These are phyloP conservation scores for Drosophila lini DNA, from an alignment of 1,140 invertebrate genomes.

Conservation along the genomic window DNA sequence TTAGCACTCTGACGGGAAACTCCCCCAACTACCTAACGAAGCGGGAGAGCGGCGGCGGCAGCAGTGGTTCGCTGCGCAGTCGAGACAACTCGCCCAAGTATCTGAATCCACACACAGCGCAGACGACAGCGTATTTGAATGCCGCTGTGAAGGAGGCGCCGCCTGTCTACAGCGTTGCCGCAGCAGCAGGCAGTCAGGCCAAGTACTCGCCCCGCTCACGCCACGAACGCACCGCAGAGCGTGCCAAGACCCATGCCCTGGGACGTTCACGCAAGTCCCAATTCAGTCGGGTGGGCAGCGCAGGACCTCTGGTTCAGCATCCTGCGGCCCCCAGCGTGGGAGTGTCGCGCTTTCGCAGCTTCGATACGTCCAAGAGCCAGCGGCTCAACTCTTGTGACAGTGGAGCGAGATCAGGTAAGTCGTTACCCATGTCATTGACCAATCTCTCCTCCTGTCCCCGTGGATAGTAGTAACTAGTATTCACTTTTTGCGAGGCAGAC, in stretches of 20 bases:
- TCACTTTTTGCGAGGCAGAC: background rate
- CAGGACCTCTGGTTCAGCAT: constrained; percentile 25
- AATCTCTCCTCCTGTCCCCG: background rate
- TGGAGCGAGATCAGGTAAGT: constrained; percentile 82
- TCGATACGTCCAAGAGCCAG: constrained; percentile 76
- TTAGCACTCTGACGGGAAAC: constrained; percentile 78
- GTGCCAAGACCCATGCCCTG: constrained; percentile 68
- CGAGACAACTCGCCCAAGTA: constrained; percentile 81
- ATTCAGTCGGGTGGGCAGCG: constrained; percentile 61
- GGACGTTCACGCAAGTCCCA: constrained; percentile 78
- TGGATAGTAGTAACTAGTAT: background rate
- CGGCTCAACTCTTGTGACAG: constrained; percentile 84
- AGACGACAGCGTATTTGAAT: constrained; percentile 77
- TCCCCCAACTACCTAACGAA: constrained; percentile 83
- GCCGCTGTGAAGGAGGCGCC: constrained; percentile 78
- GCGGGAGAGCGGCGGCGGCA: constrained; percentile 63
- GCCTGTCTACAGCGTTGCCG: constrained; percentile 64
- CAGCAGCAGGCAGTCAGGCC: constrained; percentile 16
- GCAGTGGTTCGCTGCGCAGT: constrained; percentile 68
- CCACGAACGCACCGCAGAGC: constrained; percentile 70
- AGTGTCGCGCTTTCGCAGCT: constrained; percentile 80
- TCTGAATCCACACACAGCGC: constrained; percentile 49
- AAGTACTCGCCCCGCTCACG: constrained; percentile 69
- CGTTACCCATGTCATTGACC: background rate
- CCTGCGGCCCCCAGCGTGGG: constrained; percentile 22